Percentiles rank a stretch among this genome's conserved stretches.
These are phyloP conservation scores for Frieseomelitta varia DNA, from an alignment of 1,140 invertebrate species.

Conservation along the genomic window DNA sequence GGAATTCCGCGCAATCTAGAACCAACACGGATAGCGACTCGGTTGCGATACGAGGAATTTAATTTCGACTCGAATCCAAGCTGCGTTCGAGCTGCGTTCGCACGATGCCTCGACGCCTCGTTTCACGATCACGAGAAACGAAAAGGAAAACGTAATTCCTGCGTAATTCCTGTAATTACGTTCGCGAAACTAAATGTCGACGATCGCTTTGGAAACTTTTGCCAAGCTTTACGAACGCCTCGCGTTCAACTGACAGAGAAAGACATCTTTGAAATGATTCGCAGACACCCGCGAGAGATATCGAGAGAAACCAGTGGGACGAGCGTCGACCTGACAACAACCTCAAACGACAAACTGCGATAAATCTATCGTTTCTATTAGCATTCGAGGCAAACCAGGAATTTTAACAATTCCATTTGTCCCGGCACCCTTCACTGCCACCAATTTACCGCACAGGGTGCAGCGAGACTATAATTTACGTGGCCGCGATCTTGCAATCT, in stretches of 20 bases:
- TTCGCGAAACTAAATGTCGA: not conserved
- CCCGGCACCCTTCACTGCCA: not conserved
- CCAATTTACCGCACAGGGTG: constrained; percentile 5
- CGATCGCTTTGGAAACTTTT: not conserved
- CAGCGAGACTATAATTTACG: constrained; percentile 12
- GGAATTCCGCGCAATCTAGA: constrained; percentile 32
- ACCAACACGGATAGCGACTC: constrained; percentile 15
- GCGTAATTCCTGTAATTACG: not conserved
- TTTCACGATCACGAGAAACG: not conserved
- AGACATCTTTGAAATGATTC: not conserved
- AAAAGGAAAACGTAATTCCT: not conserved
- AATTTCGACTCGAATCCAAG: constrained; percentile 9
- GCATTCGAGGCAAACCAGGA: not conserved
- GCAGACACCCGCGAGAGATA: no score
- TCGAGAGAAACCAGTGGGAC: not conserved
- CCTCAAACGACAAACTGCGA: not conserved
- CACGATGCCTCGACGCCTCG: not conserved
- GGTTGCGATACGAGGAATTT: constrained; percentile 28
- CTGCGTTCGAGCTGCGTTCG: constrained; percentile 1
- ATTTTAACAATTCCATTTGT: constrained; percentile 31
- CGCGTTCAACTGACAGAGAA: not conserved
- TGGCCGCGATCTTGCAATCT: not conserved
- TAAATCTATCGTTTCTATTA: not conserved
- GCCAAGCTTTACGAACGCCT: not conserved
- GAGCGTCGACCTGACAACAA: not conserved